Evolutionary conservation across 1,140 invertebrate species (phyloP).

Genomic region (Brachionus rotundiformis): DNA sequence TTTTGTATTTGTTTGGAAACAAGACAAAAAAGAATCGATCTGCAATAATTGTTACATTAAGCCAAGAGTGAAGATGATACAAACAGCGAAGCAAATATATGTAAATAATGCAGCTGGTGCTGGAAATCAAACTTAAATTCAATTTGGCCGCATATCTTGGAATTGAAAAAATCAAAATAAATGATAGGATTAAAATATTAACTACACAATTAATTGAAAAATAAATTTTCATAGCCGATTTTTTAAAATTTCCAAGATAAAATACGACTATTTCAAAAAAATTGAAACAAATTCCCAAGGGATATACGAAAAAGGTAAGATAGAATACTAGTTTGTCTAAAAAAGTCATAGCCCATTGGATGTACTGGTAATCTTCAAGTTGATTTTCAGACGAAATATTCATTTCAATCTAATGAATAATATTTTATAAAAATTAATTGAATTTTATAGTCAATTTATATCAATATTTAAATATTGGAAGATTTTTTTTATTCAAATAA

Average conservation of each 20-base stretch:
- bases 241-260: background rate
- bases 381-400: background rate
- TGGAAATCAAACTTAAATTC: background rate
- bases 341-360: background rate
- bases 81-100: background rate
- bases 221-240: background rate
- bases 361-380: background rate
- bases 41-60: background rate
- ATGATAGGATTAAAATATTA: background rate
- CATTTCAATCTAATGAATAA: background rate
- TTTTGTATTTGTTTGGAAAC: background rate
- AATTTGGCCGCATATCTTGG: background rate
- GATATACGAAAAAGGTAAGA: background rate
- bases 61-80: background rate
- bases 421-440: too few relatives aligned
- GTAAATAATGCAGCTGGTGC: background rate
- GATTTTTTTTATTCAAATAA: too few relatives aligned
- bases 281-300: background rate
- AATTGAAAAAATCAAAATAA: background rate
- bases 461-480: too few relatives aligned
- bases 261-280: background rate
- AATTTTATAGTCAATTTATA: too few relatives aligned
- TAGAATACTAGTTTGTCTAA: background rate
- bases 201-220: background rate
- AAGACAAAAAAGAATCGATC: background rate